phyloP scores from a whole-genome alignment of 2,888 invertebrate genomes.

The Ganaspis brasiliensis region DNA sequence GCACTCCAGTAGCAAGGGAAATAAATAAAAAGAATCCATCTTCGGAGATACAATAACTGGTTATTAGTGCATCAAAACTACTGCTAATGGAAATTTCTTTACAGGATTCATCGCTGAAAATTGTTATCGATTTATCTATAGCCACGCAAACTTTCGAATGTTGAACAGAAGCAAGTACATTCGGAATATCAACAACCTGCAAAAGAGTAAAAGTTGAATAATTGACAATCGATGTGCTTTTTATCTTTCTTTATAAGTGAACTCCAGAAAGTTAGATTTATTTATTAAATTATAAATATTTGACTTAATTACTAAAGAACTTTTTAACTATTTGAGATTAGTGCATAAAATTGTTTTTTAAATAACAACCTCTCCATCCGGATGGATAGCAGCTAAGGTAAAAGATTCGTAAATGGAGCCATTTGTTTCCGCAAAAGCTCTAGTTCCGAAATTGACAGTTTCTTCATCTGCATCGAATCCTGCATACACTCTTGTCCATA shows the following conservation, averaged over 20 bases:
- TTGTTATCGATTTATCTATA: constrained; percentile 74
- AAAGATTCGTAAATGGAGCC: constrained; percentile 81
- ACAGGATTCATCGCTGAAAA: constrained; percentile 74
- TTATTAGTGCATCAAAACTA: constrained; percentile 71
- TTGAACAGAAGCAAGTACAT: constrained; percentile 65
- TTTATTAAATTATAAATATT: constrained; percentile 12
- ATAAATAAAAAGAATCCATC: constrained; percentile 71
- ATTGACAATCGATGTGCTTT: no score
- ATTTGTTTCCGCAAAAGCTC: constrained; percentile 79
- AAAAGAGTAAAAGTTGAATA: no score
- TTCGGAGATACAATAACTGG: constrained; percentile 70
- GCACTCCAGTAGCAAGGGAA: constrained; percentile 66
- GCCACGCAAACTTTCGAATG: constrained; percentile 71
- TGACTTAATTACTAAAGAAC: no score
- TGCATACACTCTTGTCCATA: constrained; percentile 72
- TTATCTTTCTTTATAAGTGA: constrained; percentile 8
- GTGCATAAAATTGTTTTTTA: neutral
- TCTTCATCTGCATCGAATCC: constrained; percentile 82
- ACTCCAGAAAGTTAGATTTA: no score
- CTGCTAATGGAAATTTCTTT: constrained; percentile 68
- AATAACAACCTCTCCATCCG: constrained; percentile 63
- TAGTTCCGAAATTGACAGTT: constrained; percentile 82
- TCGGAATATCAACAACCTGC: constrained; percentile 62
- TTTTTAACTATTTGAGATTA: no score
- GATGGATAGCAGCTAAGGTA: constrained; percentile 80